Percentiles rank a stretch among this genome's conserved stretches.
phyloP scores from a whole-genome alignment of 1,140 invertebrate genomes.

The Melitaea cinxia region DNA sequence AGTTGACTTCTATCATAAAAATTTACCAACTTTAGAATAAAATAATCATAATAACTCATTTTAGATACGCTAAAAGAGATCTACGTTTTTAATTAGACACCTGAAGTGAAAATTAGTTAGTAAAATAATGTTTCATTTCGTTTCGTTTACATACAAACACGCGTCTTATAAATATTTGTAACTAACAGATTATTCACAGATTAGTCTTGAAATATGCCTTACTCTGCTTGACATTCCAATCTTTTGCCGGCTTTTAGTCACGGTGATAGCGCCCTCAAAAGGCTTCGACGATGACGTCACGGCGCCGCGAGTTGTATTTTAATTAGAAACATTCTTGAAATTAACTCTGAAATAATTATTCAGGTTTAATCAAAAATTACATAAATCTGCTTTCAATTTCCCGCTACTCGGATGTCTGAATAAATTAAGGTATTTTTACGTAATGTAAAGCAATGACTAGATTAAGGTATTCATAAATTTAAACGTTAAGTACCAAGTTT shows the following conservation, averaged over 20 bases:
- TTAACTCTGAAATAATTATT: conserved; percentile 4
- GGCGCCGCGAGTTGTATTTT: background rate
- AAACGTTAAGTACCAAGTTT: too few relatives aligned
- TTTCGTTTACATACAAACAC: background rate
- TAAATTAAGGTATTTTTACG: background rate
- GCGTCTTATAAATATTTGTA: background rate
- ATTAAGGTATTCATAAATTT: background rate
- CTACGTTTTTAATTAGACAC: too few relatives aligned
- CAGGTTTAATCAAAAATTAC: background rate
- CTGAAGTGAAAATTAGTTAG: too few relatives aligned
- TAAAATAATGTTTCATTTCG: too few relatives aligned
- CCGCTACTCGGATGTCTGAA: background rate
- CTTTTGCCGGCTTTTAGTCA: conserved; percentile 15
- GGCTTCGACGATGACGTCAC: conserved; percentile 16
- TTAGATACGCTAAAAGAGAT: too few relatives aligned
- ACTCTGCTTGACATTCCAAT: conserved; percentile 7
- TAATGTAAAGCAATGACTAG: background rate
- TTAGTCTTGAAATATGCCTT: conserved; percentile 2
- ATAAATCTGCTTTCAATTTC: background rate
- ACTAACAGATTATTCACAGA: background rate
- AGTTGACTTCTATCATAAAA: too few relatives aligned
- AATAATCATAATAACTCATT: too few relatives aligned
- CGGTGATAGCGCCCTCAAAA: conserved; percentile 17
- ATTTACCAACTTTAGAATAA: too few relatives aligned
- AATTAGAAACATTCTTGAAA: background rate